Conservation (phyloP, 2,888 invertebrate species). For the Campoplex nolae region DNA sequence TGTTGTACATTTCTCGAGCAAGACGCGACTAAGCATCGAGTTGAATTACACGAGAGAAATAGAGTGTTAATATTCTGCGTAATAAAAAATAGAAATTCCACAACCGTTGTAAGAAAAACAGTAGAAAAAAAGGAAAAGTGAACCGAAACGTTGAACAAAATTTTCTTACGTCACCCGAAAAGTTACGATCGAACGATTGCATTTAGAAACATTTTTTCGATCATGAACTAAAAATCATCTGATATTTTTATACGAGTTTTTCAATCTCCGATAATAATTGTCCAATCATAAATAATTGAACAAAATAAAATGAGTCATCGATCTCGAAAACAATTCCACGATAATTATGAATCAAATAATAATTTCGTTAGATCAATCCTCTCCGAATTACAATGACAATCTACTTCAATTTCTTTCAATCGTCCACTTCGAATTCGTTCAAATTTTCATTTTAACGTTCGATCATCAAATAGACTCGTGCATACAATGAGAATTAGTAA, state of each 20-base stretch:
- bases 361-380: neutral
- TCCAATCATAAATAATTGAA: neutral
- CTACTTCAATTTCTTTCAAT: neutral
- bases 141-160: neutral
- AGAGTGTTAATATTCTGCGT: neutral
- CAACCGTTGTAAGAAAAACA: neutral
- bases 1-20: neutral
- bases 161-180: neutral
- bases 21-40: neutral
- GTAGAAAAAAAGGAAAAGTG: neutral
- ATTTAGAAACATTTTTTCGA: neutral
- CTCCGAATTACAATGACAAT: neutral
- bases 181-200: neutral
- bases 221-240: neutral
- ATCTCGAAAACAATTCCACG: neutral
- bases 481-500: slow-evolving; percentile 28
- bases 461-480: neutral
- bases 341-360: neutral
- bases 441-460: neutral
- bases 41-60: neutral
- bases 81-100: neutral
- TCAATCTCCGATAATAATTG: neutral
- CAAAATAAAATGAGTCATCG: neutral
- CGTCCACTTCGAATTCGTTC: neutral
- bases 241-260: neutral